Percentiles rank a stretch among this genome's conserved stretches.
These are phyloP conservation scores for Lucilia sericata DNA, from an alignment of 1,140 invertebrate genomes.

Conservation along the genomic window DNA sequence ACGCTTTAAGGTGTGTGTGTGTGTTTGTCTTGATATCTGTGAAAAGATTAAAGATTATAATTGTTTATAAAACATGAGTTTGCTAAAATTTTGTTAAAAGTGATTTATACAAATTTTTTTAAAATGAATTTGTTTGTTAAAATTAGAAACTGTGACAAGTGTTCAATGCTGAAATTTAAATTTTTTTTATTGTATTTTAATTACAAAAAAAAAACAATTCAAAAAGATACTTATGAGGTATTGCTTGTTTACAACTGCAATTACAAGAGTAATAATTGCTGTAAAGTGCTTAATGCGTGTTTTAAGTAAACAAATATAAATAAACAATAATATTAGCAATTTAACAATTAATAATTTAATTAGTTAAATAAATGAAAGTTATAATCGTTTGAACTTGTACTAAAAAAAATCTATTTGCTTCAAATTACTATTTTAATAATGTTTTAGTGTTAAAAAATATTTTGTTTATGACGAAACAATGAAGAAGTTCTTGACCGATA, in stretches of 20 bases:
- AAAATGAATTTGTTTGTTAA: background rate
- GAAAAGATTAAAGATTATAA: background rate
- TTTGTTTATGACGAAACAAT: no score
- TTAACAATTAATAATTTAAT: background rate
- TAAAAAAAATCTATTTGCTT: no score
- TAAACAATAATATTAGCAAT: background rate
- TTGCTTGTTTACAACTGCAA: background rate
- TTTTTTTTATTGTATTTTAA: slow-evolving; percentile 2
- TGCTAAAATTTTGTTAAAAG: background rate
- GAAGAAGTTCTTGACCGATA: no score
- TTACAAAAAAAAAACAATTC: background rate
- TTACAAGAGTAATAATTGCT: background rate
- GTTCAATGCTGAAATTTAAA: background rate
- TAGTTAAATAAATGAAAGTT: no score
- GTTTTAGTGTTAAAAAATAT: no score
- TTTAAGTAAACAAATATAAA: background rate
- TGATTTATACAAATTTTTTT: no score
- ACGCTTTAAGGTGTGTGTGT: slow-evolving; percentile 73
- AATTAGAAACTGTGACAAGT: background rate
- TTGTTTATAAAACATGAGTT: background rate
- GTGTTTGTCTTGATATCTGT: no score
- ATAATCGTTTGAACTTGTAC: no score
- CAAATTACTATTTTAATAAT: no score
- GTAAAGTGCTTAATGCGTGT: background rate
- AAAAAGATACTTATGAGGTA: no score